These are phyloP conservation scores for Tortricodes alternella DNA, from an alignment of 2,888 invertebrate genomes.

Conservation along the genomic window DNA sequence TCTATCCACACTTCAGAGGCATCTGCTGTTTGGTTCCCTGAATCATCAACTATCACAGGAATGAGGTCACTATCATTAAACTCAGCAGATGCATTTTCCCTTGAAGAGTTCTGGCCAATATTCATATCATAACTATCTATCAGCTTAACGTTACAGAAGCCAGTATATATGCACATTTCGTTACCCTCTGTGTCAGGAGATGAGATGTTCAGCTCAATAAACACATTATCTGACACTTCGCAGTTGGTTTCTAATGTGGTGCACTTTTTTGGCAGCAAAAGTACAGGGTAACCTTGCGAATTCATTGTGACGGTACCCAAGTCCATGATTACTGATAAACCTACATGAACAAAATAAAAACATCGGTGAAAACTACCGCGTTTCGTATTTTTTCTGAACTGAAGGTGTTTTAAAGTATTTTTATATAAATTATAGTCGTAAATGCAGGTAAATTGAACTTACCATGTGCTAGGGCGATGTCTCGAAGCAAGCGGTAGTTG, in stretches of 20 bases:
- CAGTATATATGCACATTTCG: constrained; percentile 56
- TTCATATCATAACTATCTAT: constrained; percentile 53
- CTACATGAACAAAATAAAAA: constrained; percentile 42
- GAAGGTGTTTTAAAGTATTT: constrained; percentile 26
- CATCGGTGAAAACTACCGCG: constrained; percentile 36
- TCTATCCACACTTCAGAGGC: constrained; percentile 70
- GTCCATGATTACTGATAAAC: constrained; percentile 51
- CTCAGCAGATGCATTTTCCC: constrained; percentile 5
- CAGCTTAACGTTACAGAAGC: constrained; percentile 65
- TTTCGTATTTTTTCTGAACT: constrained; percentile 14
- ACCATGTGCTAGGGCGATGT: constrained; percentile 59
- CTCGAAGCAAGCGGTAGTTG: constrained; percentile 36
- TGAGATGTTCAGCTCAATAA: constrained; percentile 60
- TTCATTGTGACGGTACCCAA: constrained; percentile 40
- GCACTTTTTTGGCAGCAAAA: constrained; percentile 64
- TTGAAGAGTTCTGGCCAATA: constrained; percentile 31
- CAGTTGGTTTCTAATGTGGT: constrained; percentile 58
- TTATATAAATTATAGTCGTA: constrained; percentile 28
- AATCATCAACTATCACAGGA: constrained; percentile 48
- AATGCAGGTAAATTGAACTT: constrained; percentile 57
- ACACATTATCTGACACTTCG: constrained; percentile 58
- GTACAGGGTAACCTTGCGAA: constrained; percentile 53
- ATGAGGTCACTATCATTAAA: constrained; percentile 38
- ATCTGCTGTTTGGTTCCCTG: constrained; percentile 41
- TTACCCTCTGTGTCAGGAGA: constrained; percentile 63